Evolutionary conservation across 2,888 invertebrate genomes (phyloP).

Genomic region (Byasa hedistus): DNA sequence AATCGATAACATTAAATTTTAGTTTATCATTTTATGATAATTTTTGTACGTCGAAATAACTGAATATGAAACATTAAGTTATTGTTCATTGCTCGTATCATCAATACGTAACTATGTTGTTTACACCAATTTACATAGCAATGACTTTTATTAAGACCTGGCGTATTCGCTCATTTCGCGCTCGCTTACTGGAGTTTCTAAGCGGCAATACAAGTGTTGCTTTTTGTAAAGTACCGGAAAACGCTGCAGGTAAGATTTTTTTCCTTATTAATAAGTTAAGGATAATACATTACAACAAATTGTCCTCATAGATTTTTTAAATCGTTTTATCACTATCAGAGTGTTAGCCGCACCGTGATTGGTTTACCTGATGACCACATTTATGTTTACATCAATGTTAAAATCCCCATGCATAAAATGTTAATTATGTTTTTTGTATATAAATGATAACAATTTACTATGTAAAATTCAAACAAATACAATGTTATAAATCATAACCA

Average conservation of each 20-base stretch:
- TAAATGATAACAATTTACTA: too few relatives aligned
- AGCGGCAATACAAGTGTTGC: slow-evolving; percentile 80
- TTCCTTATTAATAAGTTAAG: too few relatives aligned
- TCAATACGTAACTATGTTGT: slow-evolving; percentile 78
- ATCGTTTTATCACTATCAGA: too few relatives aligned
- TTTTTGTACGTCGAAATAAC: slow-evolving; percentile 30
- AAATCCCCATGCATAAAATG: too few relatives aligned
- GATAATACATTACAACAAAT: too few relatives aligned
- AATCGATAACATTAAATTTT: slow-evolving; percentile 58
- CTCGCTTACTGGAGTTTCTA: slow-evolving; percentile 82
- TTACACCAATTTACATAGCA: slow-evolving; percentile 90
- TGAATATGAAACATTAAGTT: slow-evolving; percentile 23
- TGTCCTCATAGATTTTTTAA: too few relatives aligned
- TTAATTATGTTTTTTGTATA: too few relatives aligned
- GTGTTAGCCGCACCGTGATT: too few relatives aligned
- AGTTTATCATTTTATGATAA: neutral
- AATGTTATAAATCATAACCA: too few relatives aligned
- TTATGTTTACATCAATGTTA: too few relatives aligned
- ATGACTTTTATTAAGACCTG: slow-evolving; percentile 91
- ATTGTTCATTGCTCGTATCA: slow-evolving; percentile 29
- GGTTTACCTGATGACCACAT: too few relatives aligned
- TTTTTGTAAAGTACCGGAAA: slow-evolving; percentile 80
- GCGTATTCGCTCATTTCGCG: slow-evolving; percentile 85
- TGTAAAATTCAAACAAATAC: too few relatives aligned
- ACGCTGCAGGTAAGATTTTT: slow-evolving; percentile 62